A percentile compares a stretch with the other conserved stretches of the same genome.
Evolutionary conservation across 30 jellyfish, hydroid and myxozoan genomes (phyloP).

Genomic region (Hydractinia echinata): DNA sequence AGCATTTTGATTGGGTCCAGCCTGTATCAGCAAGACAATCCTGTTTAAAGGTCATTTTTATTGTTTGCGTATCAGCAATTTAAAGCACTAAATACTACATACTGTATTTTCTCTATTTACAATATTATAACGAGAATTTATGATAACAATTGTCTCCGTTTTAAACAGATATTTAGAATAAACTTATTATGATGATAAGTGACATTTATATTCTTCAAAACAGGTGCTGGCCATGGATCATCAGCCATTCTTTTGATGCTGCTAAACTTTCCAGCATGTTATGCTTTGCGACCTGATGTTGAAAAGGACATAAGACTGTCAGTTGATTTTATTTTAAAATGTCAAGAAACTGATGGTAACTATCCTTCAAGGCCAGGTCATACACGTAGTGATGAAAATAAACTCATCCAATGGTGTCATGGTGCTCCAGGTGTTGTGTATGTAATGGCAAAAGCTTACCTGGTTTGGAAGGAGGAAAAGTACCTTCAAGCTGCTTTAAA

Average conservation of each 20-base stretch:
- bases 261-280: slow-evolving; percentile 74
- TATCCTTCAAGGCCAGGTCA: slow-evolving; percentile 83
- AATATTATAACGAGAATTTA: not conserved
- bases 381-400: slow-evolving; percentile 79
- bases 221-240: slow-evolving; percentile 96
- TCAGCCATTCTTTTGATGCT: slow-evolving; percentile 59
- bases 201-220: not conserved
- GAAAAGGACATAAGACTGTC: slow-evolving; percentile 75
- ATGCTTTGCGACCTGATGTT: slow-evolving; percentile 46
- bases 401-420: slow-evolving; percentile 95
- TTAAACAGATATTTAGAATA: no score
- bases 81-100: no score
- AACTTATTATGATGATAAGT: no score
- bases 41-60: no score
- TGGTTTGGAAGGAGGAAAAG: slow-evolving; percentile 87
- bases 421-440: slow-evolving; percentile 90
- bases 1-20: no score
- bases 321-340: slow-evolving; percentile 52
- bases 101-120: not conserved
- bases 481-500: slow-evolving; percentile 73
- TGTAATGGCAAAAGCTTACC: slow-evolving; percentile 67
- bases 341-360: slow-evolving; percentile 66
- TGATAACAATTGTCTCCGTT: no score
- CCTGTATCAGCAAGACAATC: no score
- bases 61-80: no score